Base-by-base conservation (phyloP, 2,888 invertebrate species). In the Oxytorus armatus region DNA sequence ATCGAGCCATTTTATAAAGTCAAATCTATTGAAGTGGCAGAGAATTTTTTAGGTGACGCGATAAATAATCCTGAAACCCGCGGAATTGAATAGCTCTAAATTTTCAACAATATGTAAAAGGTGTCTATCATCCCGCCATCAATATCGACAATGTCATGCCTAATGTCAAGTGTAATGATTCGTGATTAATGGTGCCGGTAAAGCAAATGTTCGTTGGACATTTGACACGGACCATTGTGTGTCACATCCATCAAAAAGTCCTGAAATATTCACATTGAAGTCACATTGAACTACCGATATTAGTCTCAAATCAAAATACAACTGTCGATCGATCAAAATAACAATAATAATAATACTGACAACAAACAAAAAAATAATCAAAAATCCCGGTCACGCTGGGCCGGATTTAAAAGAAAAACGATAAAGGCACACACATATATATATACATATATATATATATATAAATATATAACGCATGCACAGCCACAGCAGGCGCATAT, bases 391-490 rank as follows among this genome's bases (percentile, higher is more conserved):
- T 29, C 25, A 49, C 25, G 44, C 33, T 23, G 53, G 36, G 49
- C 14, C 39, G 55, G 23, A 51, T 57, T 3, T 29, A 61, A 59
- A 59, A 49, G 36, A 33, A 33, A 53, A 29, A 53, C 5, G 10
- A 76, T 47, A 44, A 53, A 75, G 63, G 63, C 77, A 70, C 69
- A 72, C 47, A 10, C 25, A 44, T 51, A 61, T 11, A 53, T n/a
- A n/a, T n/a, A n/a, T n/a, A n/a, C n/a, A n/a, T n/a, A n/a, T n/a
- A n/a, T n/a, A n/a, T n/a, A n/a, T 49, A 59, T 49, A 65, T 72
- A 77, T n/a, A n/a, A n/a, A n/a, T n/a, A n/a, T 66, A 57, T 14
- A 79, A 69, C 33, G 25, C 79, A 79, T 79, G 79, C 79, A 79
- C 79, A 79, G 79, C 79, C 75, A 79, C 65, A 79, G 75, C 75